phyloP scores from a whole-genome alignment of 2,113 vertebrate genomes.

The Albula glossodonta region DNA sequence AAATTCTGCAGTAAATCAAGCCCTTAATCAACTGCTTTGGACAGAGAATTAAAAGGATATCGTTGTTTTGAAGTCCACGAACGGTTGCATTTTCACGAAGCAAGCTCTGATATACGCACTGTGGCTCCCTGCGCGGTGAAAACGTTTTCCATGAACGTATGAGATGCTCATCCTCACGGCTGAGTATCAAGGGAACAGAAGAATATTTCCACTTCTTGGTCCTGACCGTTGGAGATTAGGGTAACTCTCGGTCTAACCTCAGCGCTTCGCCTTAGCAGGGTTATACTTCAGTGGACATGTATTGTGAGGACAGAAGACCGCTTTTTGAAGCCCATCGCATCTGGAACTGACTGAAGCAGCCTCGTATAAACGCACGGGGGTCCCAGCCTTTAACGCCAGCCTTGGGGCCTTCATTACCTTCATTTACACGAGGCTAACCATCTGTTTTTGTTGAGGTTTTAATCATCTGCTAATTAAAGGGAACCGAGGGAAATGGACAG shows the following conservation, averaged over 20 bases:
- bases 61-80: neutral
- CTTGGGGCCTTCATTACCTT: neutral
- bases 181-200: neutral
- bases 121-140: neutral
- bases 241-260: neutral
- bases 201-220: neutral
- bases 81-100: neutral
- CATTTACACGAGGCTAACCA: neutral
- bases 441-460: neutral
- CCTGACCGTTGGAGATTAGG: neutral
- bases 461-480: neutral
- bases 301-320: neutral
- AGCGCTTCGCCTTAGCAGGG: too few relatives aligned
- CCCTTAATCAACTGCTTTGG: neutral
- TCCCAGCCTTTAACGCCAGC: neutral
- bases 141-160: neutral
- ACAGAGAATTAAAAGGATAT: neutral
- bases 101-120: neutral
- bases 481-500: neutral
- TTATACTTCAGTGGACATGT: neutral
- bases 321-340: neutral
- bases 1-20: too few relatives aligned
- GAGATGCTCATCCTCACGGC: neutral
- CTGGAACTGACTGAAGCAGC: neutral
- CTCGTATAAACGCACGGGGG: neutral